Evolutionary conservation across 2,888 invertebrate genomes (phyloP), one percentile per base, ranked within the genome.

Genomic region (Agrochola circellaris): DNA sequence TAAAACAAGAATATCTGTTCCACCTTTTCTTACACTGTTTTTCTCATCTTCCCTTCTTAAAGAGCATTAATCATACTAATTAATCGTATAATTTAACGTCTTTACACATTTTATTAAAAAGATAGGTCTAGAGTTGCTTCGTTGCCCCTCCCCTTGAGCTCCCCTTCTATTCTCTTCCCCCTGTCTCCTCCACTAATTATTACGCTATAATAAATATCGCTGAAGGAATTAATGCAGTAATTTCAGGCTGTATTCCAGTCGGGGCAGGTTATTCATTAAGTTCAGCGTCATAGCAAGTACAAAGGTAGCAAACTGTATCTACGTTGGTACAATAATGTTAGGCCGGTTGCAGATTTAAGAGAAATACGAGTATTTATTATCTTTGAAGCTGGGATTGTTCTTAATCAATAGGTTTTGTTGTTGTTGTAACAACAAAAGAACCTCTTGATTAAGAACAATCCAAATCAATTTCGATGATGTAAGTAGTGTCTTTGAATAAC

Each of bases 161-260:
- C 82, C 68, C 80, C 73, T 73, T 78, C 73, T 73, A 70, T 78
- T 70, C 78, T 68, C 60, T 23, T 38, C n/a, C 72, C 71, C 66
- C 77, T 78, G 79, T 86, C 86, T 85, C 85, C 87, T 87, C 81
- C 87, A 84, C 89, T 90, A 91, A 91, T 92, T 91, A 90, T 89
- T 89, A 89, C 86, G 85, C 88, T 87, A 89, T 90, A 91, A 92
- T 92, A 93, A 93, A 92, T 91, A 92, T 89, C 89, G 89, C 86
- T 77, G 75, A 79, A 87, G 87, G 89, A 92, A 90, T 92, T 92
- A 92, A 90, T 91, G 91, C 90, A 89, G 92, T 90, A 93, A 93
- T 93, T 92, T 90, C 82, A 85, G 87, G 83, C 89, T 82, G 86
- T 90, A 77, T 88, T 89, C 85, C 83, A 86, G 82, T 71, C 71